These are phyloP conservation scores for Onychorhynchus coronatus DNA, from an alignment of 2,113 vertebrate genomes.

Conservation along the genomic window DNA sequence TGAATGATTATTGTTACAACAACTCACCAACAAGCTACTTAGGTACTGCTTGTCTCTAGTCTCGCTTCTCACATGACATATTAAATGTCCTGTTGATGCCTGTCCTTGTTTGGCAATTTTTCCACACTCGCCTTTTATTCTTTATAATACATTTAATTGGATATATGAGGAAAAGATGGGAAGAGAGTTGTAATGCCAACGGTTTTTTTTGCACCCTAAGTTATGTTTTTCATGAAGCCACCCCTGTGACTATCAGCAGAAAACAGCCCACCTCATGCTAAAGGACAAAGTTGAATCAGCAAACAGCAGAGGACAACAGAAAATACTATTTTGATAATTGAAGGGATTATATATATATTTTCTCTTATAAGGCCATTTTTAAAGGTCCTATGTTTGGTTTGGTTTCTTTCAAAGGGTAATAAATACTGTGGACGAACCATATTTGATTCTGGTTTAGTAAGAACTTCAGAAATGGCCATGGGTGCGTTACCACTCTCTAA, in stretches of 20 bases:
- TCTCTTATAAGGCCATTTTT: background rate
- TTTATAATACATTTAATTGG: background rate
- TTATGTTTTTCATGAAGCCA: background rate
- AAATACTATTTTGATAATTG: background rate
- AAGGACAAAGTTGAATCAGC: background rate
- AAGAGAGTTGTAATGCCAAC: background rate
- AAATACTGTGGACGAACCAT: background rate
- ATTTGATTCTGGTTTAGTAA: background rate
- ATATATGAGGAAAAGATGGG: background rate
- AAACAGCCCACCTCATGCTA: background rate
- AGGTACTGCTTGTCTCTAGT: background rate
- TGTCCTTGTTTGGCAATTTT: slow-evolving; percentile 43
- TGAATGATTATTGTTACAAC: slow-evolving; percentile 35
- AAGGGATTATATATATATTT: background rate
- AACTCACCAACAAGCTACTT: background rate
- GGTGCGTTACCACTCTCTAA: background rate
- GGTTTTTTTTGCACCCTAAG: background rate
- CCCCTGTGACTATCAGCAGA: background rate
- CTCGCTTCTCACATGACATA: background rate
- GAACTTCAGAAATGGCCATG: background rate
- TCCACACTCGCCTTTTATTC: background rate
- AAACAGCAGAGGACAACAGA: background rate
- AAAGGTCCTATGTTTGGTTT: background rate
- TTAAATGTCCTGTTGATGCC: background rate
- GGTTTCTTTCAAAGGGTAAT: background rate